Conservation (phyloP, 2,797 vertebrate species). For the Cynodonichthys magdalenae region DNA sequence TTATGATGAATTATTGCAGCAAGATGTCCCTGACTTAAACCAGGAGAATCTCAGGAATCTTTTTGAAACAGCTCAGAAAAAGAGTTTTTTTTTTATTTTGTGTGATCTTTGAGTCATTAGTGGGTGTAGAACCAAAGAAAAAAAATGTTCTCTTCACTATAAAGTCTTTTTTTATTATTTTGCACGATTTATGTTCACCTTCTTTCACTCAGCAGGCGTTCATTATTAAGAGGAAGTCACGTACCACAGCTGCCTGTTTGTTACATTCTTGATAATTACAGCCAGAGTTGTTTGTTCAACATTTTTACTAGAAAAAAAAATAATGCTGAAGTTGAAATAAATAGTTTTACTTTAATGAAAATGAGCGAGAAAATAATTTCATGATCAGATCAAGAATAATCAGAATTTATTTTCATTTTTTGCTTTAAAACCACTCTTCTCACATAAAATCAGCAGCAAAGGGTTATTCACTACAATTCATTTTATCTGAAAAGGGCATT, state of each 20-base stretch:
- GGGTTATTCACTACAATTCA: background rate
- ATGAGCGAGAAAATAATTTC: background rate
- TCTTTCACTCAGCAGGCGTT: slow-evolving; percentile 7
- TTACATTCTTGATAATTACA: slow-evolving; percentile 29
- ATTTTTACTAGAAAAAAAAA: slow-evolving; percentile 31
- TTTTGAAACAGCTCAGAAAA: slow-evolving; percentile 42
- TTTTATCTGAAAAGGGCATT: background rate
- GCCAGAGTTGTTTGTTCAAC: slow-evolving; percentile 25
- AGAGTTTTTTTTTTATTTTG: slow-evolving; percentile 26
- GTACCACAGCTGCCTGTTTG: background rate
- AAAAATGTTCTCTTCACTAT: slow-evolving; percentile 26
- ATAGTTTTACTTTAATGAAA: slow-evolving; percentile 11
- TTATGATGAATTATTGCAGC: slow-evolving; percentile 47
- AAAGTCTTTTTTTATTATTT: slow-evolving; percentile 11
- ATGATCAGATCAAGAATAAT: slow-evolving; percentile 13
- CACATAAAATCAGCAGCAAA: background rate
- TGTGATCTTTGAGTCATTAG: slow-evolving; percentile 60
- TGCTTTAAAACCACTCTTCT: background rate
- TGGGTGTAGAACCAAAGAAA: slow-evolving; percentile 16
- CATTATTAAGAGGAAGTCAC: slow-evolving; percentile 30
- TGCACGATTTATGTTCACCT: slow-evolving; percentile 16
- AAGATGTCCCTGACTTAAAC: slow-evolving; percentile 24
- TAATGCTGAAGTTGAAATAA: slow-evolving; percentile 4
- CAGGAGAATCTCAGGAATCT: slow-evolving; percentile 29
- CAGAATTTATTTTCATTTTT: background rate